phyloP scores from a whole-genome alignment of 2,797 vertebrate species.

The Lithobates sylvaticus region DNA sequence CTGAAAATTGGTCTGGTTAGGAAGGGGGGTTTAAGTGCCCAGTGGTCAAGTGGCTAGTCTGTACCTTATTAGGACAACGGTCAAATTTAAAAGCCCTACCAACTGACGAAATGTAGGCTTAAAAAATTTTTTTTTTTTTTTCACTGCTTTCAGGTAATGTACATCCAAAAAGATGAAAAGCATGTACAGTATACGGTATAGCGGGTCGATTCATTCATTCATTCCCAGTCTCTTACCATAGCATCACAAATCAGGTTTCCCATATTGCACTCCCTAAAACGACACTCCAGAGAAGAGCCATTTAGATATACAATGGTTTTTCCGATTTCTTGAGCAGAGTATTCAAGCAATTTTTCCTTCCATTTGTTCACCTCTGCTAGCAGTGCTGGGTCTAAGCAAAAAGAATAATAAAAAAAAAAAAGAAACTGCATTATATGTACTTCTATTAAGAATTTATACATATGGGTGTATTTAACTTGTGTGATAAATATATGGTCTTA shows the following conservation, averaged over 20 bases:
- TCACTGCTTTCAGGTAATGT: too few relatives aligned
- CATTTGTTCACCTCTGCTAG: conserved; percentile 82
- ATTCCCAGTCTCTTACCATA: conserved; percentile 77
- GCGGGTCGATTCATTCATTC: too few relatives aligned
- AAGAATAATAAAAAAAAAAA: not conserved
- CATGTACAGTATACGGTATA: too few relatives aligned
- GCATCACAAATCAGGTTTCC: conserved; percentile 95
- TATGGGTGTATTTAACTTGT: too few relatives aligned
- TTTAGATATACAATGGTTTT: conserved; percentile 89
- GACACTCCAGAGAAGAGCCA: conserved; percentile 82
- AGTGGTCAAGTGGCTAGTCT: too few relatives aligned
- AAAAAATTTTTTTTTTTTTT: not conserved
- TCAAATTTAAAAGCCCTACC: too few relatives aligned
- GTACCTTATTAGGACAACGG: too few relatives aligned
- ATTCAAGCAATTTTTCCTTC: conserved; percentile 82
- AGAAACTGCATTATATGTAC: not conserved
- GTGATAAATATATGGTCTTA: too few relatives aligned
- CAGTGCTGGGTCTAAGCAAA: conserved; percentile 77
- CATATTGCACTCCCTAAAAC: conserved; percentile 91
- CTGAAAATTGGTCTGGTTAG: too few relatives aligned
- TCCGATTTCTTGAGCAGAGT: conserved; percentile 81
- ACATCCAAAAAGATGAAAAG: too few relatives aligned
- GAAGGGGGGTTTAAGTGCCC: too few relatives aligned
- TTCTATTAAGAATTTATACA: not conserved
- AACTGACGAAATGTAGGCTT: too few relatives aligned